These are phyloP conservation scores for Lates japonicus DNA, from an alignment of 2,797 vertebrate species.

Conservation along the genomic window DNA sequence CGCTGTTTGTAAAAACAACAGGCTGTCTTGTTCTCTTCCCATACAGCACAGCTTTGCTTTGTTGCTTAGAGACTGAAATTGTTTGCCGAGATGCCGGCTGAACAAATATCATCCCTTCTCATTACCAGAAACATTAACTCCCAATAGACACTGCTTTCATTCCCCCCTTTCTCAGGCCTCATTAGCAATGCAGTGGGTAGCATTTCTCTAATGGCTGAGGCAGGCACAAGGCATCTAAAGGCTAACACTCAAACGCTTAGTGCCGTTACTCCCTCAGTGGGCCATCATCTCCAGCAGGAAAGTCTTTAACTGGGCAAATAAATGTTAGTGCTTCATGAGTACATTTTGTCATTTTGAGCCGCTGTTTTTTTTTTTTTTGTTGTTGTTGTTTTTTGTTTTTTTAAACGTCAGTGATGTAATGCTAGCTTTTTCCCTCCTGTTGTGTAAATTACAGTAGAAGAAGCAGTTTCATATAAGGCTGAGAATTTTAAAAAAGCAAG, in stretches of 20 bases:
- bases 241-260: conserved; percentile 21
- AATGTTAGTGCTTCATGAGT: conserved; percentile 17
- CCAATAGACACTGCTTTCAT: conserved; percentile 22
- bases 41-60: conserved; percentile 24
- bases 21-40: conserved; percentile 27
- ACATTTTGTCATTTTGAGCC: conserved; percentile 19
- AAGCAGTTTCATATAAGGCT: not conserved
- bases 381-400: not conserved
- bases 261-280: conserved; percentile 8
- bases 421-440: not conserved
- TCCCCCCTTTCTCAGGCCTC: conserved; percentile 37
- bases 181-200: conserved; percentile 54
- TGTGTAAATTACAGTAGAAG: conserved; percentile 6
- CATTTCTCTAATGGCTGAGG: conserved; percentile 37
- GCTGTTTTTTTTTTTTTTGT: not conserved
- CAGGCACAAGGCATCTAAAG: conserved; percentile 23
- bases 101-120: conserved; percentile 66
- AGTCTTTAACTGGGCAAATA: conserved; percentile 35
- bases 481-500: not conserved
- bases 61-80: conserved; percentile 60
- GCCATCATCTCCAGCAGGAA: conserved; percentile 16
- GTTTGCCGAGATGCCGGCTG: conserved; percentile 53
- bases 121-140: conserved; percentile 66
- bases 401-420: not conserved
- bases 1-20: conserved; percentile 29